Conservation (phyloP, 1,140 invertebrate species). For the Pseudachorutes palmiensis region DNA sequence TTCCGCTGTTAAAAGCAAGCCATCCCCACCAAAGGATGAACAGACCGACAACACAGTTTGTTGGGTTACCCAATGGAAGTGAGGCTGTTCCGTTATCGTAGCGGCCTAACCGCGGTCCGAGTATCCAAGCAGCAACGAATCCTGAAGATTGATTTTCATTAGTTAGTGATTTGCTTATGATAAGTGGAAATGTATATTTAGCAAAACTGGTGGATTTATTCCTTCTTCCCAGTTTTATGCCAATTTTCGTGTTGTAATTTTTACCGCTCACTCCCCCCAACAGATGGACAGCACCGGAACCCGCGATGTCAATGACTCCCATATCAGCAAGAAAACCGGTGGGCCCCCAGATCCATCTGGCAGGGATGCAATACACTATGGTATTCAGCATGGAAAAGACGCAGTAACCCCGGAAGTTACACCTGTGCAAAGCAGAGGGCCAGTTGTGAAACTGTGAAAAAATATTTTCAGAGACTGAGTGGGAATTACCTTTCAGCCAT, state of each 20-base stretch:
- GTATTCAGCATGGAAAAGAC: slow-evolving; percentile 83
- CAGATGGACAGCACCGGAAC: slow-evolving; percentile 51
- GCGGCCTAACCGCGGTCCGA: slow-evolving; percentile 77
- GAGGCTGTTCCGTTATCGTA: slow-evolving; percentile 68
- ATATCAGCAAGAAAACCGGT: slow-evolving; percentile 47
- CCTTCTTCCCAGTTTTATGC: no score
- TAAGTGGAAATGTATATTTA: no score
- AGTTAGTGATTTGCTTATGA: no score
- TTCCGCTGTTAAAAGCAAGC: slow-evolving; percentile 85
- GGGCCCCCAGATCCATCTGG: slow-evolving; percentile 50
- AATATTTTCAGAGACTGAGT: no score
- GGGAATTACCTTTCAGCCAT: slow-evolving; percentile 44
- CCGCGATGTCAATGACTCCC: slow-evolving; percentile 49
- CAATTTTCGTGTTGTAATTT: no score
- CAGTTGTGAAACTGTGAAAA: neutral
- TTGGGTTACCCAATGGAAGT: slow-evolving; percentile 73
- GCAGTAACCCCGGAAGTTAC: slow-evolving; percentile 83
- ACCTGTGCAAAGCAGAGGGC: slow-evolving; percentile 48
- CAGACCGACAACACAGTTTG: slow-evolving; percentile 81
- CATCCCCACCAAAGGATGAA: slow-evolving; percentile 94
- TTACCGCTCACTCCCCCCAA: slow-evolving; percentile 49
- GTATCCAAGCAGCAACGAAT: slow-evolving; percentile 71
- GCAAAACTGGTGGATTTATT: no score
- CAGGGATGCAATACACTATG: slow-evolving; percentile 77
- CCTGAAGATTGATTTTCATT: no score